Evolutionary conservation across 2,888 invertebrate species (phyloP).

Genomic region (Thymelicus sylvestris): DNA sequence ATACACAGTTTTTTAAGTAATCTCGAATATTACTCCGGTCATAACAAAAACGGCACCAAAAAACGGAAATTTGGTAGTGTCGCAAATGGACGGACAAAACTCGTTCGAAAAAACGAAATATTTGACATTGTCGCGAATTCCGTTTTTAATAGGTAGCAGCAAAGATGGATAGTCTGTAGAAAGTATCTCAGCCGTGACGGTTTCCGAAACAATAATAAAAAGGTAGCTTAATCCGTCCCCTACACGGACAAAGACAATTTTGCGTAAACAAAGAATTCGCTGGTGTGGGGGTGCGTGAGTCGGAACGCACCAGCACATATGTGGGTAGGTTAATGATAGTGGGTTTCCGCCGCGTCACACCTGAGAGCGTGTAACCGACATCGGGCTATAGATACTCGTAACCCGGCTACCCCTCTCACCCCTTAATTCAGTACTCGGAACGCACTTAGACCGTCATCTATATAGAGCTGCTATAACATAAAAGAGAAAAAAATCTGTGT

Average conservation of each 20-base stretch:
- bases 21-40: conserved; percentile 17
- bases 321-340: conserved; percentile 83
- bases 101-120: conserved; percentile 23
- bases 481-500: not conserved
- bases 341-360: conserved; percentile 84
- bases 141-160: conserved; percentile 14
- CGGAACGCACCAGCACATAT: conserved; percentile 56
- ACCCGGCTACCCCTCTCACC: conserved; percentile 58
- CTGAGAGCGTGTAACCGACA: conserved; percentile 83
- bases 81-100: conserved; percentile 21
- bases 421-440: conserved; percentile 69
- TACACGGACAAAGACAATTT: conserved; percentile 52
- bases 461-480: conserved; percentile 53
- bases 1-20: conserved; percentile 27
- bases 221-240: conserved; percentile 65
- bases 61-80: conserved; percentile 21
- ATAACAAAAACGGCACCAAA: conserved; percentile 26
- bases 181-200: conserved; percentile 28
- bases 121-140: conserved; percentile 26
- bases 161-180: conserved; percentile 21
- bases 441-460: conserved; percentile 54
- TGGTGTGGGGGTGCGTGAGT: conserved; percentile 57
- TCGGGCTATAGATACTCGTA: conserved; percentile 72
- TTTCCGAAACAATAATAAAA: conserved; percentile 44
- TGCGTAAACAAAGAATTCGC: conserved; percentile 52